These are phyloP conservation scores for Pararge aegeria DNA, from an alignment of 1,140 invertebrate genomes.

Conservation along the genomic window DNA sequence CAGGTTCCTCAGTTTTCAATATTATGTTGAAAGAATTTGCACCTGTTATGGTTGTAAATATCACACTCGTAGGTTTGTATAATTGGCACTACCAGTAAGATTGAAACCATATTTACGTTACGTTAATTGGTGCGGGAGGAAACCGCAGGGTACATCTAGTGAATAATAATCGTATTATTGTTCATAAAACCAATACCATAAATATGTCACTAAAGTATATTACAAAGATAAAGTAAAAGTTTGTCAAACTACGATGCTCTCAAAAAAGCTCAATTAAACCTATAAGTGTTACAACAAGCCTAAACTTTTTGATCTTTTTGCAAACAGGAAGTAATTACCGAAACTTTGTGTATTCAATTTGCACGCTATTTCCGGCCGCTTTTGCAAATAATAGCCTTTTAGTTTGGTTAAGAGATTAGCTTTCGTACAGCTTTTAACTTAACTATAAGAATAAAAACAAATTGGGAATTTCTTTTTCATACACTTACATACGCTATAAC, in stretches of 20 bases:
- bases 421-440: not conserved
- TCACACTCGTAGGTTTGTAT: too few species aligned
- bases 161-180: too few species aligned
- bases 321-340: not conserved
- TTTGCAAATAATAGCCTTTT: not conserved
- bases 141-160: too few species aligned
- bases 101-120: too few species aligned
- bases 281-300: not conserved
- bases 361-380: not conserved
- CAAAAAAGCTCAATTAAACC: not conserved
- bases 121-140: too few species aligned
- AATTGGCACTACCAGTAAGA: too few species aligned
- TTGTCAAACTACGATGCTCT: too few species aligned
- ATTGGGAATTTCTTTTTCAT: not conserved
- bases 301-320: not conserved
- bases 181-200: not conserved
- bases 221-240: not conserved
- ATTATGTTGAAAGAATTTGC: too few species aligned
- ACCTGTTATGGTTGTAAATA: too few species aligned
- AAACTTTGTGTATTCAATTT: conserved; percentile 5
- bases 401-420: not conserved
- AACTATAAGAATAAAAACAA: not conserved
- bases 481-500: not conserved
- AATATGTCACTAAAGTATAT: not conserved
- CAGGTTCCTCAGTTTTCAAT: too few species aligned